Evolutionary conservation across 2,888 invertebrate species (phyloP).

Genomic region (Patella pellucida): DNA sequence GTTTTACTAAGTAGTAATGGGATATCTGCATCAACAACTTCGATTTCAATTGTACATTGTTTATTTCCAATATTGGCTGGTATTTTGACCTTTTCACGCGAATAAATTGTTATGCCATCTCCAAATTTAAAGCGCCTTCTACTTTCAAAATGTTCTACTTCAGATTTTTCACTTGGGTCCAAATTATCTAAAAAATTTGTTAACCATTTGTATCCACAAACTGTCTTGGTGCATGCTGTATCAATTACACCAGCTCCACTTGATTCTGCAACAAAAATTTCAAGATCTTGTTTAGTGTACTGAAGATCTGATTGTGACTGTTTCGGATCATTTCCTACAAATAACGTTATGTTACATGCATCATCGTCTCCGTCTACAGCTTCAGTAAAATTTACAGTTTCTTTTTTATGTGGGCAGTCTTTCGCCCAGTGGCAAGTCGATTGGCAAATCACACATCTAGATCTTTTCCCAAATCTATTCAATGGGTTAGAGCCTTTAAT

Average conservation of each 20-base stretch:
- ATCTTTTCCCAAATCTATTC: too few species aligned
- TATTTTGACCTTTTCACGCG: background rate
- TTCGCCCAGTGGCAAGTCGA: too few species aligned
- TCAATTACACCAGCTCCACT: slow-evolving; percentile 8
- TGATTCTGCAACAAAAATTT: slow-evolving; percentile 12
- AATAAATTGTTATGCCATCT: slow-evolving; percentile 1
- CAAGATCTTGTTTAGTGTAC: background rate
- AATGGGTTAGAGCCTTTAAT: too few species aligned
- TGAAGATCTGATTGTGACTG: background rate
- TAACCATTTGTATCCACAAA: slow-evolving; percentile 10
- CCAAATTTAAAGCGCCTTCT: slow-evolving; percentile 12
- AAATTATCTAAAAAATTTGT: background rate
- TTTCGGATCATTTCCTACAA: too few species aligned
- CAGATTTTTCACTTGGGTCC: slow-evolving; percentile 2
- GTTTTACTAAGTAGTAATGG: slow-evolving; percentile 28
- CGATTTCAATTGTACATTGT: slow-evolving; percentile 20
- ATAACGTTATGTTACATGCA: too few species aligned
- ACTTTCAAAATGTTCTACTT: slow-evolving; percentile 6
- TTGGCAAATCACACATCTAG: too few species aligned
- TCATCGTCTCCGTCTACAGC: too few species aligned
- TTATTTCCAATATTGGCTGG: slow-evolving; percentile 12
- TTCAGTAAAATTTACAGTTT: too few species aligned
- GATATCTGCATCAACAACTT: slow-evolving; percentile 25
- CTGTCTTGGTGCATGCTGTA: slow-evolving; percentile 15
- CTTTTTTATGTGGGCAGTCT: too few species aligned